These are phyloP conservation scores for Phyllotis vaccarum DNA, from an alignment of 2,797 vertebrate species.

Conservation along the genomic window DNA sequence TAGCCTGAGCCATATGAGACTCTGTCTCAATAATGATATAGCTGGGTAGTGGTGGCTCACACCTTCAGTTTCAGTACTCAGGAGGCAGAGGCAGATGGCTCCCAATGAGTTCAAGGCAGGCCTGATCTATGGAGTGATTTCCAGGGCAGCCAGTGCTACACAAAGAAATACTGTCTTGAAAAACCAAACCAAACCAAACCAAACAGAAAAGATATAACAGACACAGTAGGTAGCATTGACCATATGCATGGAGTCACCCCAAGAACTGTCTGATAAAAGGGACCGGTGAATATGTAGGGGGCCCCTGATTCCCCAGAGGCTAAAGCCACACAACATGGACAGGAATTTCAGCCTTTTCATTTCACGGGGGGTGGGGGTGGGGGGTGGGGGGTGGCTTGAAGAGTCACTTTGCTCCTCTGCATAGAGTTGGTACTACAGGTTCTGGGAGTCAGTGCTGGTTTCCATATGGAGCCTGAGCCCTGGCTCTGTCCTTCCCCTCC, in stretches of 20 bases:
- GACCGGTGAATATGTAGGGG: background rate
- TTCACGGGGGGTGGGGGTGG: background rate
- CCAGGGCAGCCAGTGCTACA: background rate
- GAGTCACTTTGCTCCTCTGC: background rate
- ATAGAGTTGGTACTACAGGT: background rate
- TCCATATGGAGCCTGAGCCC: background rate
- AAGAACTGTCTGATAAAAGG: background rate
- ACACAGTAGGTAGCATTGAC: background rate
- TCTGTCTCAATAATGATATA: background rate
- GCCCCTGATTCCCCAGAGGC: background rate
- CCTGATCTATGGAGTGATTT: background rate
- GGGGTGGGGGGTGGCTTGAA: background rate
- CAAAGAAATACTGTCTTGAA: background rate
- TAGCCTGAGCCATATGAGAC: background rate
- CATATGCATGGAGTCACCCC: background rate
- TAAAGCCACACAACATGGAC: conserved; percentile 13
- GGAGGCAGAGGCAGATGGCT: background rate
- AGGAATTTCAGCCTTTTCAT: background rate
- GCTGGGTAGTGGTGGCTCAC: background rate
- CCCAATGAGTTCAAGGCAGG: background rate
- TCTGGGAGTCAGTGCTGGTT: background rate
- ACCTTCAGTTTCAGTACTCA: background rate
- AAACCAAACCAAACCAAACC: background rate
- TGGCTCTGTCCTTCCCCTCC: background rate
- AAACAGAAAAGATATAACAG: background rate